Conservation (phyloP, 2,888 invertebrate species). For the Polymixis flavicincta region DNA sequence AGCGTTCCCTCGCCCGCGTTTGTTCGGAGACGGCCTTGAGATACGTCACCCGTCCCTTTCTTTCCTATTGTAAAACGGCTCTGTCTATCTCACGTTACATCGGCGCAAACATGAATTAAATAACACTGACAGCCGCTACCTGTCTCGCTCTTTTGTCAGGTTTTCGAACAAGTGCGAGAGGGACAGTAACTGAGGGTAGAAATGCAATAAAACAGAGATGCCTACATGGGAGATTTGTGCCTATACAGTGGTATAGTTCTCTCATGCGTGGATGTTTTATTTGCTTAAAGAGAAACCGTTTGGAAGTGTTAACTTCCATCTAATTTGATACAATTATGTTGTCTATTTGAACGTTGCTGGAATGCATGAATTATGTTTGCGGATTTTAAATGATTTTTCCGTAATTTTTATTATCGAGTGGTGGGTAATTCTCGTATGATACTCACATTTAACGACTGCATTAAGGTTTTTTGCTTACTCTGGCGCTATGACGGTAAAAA, state of each 20-base stretch:
- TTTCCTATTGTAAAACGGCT: constrained; percentile 74
- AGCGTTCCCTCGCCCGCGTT: constrained; percentile 82
- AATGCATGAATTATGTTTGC: constrained; percentile 47
- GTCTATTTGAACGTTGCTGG: constrained; percentile 63
- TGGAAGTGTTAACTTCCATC: constrained; percentile 83
- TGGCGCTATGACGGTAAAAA: not conserved
- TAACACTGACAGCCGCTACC: constrained; percentile 79
- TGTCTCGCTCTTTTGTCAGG: constrained; percentile 75
- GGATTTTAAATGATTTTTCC: constrained; percentile 15
- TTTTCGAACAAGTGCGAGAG: constrained; percentile 70
- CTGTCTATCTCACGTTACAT: constrained; percentile 76
- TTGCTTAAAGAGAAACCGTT: constrained; percentile 75
- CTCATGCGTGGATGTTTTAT: constrained; percentile 77
- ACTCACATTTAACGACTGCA: constrained; percentile 6
- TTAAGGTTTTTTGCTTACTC: not conserved
- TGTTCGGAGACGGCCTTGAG: constrained; percentile 81
- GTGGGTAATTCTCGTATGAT: constrained; percentile 11
- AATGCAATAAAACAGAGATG: constrained; percentile 85
- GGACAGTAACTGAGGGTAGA: constrained; percentile 74
- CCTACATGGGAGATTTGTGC: constrained; percentile 82
- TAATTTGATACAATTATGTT: constrained; percentile 79
- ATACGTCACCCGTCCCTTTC: constrained; percentile 76
- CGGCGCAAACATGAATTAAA: constrained; percentile 85
- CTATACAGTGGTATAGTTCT: constrained; percentile 77
- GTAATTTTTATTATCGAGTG: not conserved